A percentile compares a stretch with the other conserved stretches of the same genome.
phyloP scores from a whole-genome alignment of 2,797 vertebrate genomes.

The Semaprochilodus insignis region DNA sequence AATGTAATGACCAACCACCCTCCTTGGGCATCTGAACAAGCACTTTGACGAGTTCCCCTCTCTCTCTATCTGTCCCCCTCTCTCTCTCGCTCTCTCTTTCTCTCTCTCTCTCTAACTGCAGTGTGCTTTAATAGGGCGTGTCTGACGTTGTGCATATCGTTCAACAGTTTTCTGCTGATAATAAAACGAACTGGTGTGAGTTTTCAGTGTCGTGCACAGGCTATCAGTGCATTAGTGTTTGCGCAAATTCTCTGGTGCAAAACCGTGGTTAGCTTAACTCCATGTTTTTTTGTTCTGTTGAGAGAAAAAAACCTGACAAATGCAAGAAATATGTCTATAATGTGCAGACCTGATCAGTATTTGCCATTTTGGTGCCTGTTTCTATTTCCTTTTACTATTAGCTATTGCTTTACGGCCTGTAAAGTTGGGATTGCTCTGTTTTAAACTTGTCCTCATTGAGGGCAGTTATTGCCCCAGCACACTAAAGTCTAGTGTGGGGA shows the following conservation, averaged over 20 bases:
- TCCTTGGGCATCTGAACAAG: constrained; percentile 52
- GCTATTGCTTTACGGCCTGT: constrained; percentile 51
- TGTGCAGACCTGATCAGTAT: constrained; percentile 49
- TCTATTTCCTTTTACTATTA: constrained; percentile 49
- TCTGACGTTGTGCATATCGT: constrained; percentile 50
- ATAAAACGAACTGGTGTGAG: constrained; percentile 49
- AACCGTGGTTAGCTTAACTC: constrained; percentile 55
- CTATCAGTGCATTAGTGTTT: constrained; percentile 53
- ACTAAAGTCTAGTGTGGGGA: constrained; percentile 37
- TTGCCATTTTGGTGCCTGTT: constrained; percentile 57
- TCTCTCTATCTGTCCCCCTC: constrained; percentile 12
- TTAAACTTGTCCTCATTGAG: constrained; percentile 31
- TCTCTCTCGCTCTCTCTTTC: constrained; percentile 10
- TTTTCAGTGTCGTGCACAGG: constrained; percentile 47
- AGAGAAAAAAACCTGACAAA: constrained; percentile 51
- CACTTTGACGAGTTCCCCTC: constrained; percentile 47
- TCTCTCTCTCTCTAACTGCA: constrained; percentile 45
- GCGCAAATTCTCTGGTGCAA: constrained; percentile 53
- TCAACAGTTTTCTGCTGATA: constrained; percentile 52
- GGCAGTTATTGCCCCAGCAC: constrained; percentile 47
- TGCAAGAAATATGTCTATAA: constrained; percentile 51
- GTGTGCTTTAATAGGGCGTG: constrained; percentile 54
- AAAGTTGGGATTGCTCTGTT: constrained; percentile 27
- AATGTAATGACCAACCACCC: constrained; percentile 59
- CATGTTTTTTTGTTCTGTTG: constrained; percentile 37